phyloP scores from a whole-genome alignment of 1,140 invertebrate species.

The Diorhabda sublineata region DNA sequence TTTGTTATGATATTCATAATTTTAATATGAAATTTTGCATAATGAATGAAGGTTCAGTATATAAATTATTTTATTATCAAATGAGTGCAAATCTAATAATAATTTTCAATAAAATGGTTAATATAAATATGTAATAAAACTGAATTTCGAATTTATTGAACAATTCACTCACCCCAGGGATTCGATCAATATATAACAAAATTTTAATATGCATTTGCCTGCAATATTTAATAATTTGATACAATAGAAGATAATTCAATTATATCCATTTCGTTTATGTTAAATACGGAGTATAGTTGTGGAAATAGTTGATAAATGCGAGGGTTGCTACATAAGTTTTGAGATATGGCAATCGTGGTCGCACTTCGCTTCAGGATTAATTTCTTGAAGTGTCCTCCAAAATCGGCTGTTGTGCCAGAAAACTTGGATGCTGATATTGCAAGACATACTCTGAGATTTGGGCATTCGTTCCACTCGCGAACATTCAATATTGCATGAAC shows the following conservation, averaged over 20 bases:
- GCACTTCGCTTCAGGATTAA: too few species aligned
- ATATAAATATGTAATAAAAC: constrained; percentile 3
- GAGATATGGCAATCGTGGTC: too few species aligned
- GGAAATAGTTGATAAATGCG: too few species aligned
- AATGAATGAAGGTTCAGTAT: background rate
- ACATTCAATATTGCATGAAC: too few species aligned
- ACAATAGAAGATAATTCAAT: background rate
- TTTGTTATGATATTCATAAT: background rate
- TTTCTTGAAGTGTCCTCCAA: too few species aligned
- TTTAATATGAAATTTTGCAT: constrained; percentile 3
- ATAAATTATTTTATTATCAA: background rate
- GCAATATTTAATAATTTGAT: constrained; percentile 3
- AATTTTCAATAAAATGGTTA: background rate
- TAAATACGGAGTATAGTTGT: too few species aligned
- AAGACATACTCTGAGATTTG: too few species aligned
- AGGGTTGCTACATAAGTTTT: too few species aligned
- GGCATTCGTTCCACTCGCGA: too few species aligned
- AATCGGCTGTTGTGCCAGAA: too few species aligned
- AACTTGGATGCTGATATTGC: too few species aligned
- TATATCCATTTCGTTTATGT: too few species aligned
- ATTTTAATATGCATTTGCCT: constrained; percentile 1
- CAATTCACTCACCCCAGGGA: background rate
- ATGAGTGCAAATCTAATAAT: background rate
- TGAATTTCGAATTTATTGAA: background rate
- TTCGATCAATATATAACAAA: background rate